Percentiles rank a stretch among this genome's conserved stretches.
These are phyloP conservation scores for Excalfactoria chinensis DNA, from an alignment of 2,113 vertebrate genomes.

Conservation along the genomic window DNA sequence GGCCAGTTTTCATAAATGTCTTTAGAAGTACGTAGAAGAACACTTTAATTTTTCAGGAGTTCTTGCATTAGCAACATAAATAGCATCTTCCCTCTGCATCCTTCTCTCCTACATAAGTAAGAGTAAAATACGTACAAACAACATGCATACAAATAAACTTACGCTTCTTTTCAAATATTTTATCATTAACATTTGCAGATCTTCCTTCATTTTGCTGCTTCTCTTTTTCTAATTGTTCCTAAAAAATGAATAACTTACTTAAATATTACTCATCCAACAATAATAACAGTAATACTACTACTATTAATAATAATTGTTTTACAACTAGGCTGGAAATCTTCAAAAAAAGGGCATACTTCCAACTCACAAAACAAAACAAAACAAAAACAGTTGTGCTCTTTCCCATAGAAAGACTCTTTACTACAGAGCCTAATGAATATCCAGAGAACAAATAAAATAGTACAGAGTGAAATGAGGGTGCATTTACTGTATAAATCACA, in stretches of 20 bases:
- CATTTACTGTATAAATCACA: neutral
- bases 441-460: neutral
- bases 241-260: slow-evolving; percentile 23
- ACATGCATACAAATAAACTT: slow-evolving; percentile 57
- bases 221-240: slow-evolving; percentile 88
- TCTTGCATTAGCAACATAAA: neutral
- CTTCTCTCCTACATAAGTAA: neutral
- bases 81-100: neutral
- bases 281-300: neutral
- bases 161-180: slow-evolving; percentile 87
- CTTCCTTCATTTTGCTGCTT: slow-evolving; percentile 85
- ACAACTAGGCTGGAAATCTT: neutral
- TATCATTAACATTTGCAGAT: slow-evolving; percentile 75
- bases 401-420: neutral
- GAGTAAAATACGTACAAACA: neutral
- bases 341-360: neutral
- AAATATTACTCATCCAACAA: neutral
- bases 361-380: neutral
- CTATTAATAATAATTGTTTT: neutral
- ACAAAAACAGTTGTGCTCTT: neutral
- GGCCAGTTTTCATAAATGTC: neutral
- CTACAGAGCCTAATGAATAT: neutral
- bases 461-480: neutral
- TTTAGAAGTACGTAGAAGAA: neutral
- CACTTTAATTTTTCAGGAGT: neutral